Evolutionary conservation across 2,888 invertebrate species (phyloP).

Genomic region (Cantharis rustica): DNA sequence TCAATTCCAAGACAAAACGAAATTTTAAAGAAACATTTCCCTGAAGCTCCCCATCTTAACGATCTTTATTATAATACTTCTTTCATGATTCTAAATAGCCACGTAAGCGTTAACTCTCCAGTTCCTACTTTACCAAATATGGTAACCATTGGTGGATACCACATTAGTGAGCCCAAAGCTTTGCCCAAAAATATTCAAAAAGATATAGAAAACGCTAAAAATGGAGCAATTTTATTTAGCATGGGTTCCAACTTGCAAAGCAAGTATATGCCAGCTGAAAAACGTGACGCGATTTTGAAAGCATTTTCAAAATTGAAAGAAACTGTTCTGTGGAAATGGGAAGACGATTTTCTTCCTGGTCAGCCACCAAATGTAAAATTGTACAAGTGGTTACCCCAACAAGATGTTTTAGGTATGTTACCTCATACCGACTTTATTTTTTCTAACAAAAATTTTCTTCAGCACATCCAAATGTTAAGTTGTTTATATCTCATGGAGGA

Average conservation of each 20-base stretch:
- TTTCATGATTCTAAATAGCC: constrained; percentile 47
- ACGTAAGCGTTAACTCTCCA: constrained; percentile 59
- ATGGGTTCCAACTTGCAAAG: constrained; percentile 66
- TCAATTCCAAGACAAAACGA: constrained; percentile 31
- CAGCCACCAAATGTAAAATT: constrained; percentile 21
- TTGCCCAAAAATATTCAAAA: constrained; percentile 56
- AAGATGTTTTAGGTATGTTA: constrained; percentile 43
- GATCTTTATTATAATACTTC: constrained; percentile 41
- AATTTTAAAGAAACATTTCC: constrained; percentile 39
- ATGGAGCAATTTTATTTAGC: constrained; percentile 64
- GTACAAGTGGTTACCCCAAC: constrained; percentile 46
- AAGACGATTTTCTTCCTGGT: constrained; percentile 55
- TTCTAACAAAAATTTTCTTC: neutral
- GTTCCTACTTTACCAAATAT: constrained; percentile 61
- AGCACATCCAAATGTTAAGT: constrained; percentile 24
- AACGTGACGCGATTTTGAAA: constrained; percentile 60
- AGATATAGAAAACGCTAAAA: constrained; percentile 58
- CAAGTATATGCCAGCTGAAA: constrained; percentile 59
- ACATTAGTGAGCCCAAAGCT: constrained; percentile 45
- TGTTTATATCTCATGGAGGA: constrained; percentile 23
- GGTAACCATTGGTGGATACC: constrained; percentile 64
- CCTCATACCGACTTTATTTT: neutral
- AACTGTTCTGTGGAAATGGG: constrained; percentile 73
- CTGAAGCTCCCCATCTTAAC: constrained; percentile 38
- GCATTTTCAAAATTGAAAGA: constrained; percentile 65